phyloP scores from a whole-genome alignment of 2,888 invertebrate species.

The Acanthopleura granulata region DNA sequence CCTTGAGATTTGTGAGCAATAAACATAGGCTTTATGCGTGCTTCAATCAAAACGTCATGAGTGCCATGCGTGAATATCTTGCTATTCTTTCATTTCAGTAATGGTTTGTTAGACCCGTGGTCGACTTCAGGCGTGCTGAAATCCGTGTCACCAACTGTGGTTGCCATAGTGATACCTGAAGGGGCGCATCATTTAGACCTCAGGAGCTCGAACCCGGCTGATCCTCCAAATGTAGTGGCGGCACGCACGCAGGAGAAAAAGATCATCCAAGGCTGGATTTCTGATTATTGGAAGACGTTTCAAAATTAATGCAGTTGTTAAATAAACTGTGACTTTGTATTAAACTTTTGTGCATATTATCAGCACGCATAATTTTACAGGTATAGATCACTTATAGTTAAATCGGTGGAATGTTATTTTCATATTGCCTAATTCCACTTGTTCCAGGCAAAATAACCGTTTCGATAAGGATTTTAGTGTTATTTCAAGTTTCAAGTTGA shows the following conservation, averaged over 20 bases:
- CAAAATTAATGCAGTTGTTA: background rate
- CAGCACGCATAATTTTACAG: too few species aligned
- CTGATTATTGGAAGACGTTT: constrained; percentile 19
- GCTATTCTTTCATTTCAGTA: constrained; percentile 57
- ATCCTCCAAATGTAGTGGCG: constrained; percentile 65
- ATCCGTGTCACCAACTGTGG: constrained; percentile 54
- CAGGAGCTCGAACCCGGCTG: constrained; percentile 66
- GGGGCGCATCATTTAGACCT: constrained; percentile 73
- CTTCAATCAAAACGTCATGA: too few species aligned
- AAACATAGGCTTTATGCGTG: too few species aligned
- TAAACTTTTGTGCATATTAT: too few species aligned
- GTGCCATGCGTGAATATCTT: background rate
- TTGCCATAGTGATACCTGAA: constrained; percentile 67
- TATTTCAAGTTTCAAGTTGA: too few species aligned
- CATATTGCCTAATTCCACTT: too few species aligned
- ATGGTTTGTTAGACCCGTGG: constrained; percentile 73
- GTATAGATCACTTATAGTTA: too few species aligned
- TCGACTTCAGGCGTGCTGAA: constrained; percentile 69
- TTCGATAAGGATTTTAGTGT: too few species aligned
- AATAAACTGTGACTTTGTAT: too few species aligned
- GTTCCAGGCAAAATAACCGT: too few species aligned
- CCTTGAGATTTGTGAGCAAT: too few species aligned
- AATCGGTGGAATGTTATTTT: too few species aligned
- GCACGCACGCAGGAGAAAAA: constrained; percentile 61
- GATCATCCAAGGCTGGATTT: constrained; percentile 60